A percentile compares a stretch with the other conserved stretches of the same genome.
Conservation (phyloP, 2,797 vertebrate genomes). For the Taenioides sp. region DNA sequence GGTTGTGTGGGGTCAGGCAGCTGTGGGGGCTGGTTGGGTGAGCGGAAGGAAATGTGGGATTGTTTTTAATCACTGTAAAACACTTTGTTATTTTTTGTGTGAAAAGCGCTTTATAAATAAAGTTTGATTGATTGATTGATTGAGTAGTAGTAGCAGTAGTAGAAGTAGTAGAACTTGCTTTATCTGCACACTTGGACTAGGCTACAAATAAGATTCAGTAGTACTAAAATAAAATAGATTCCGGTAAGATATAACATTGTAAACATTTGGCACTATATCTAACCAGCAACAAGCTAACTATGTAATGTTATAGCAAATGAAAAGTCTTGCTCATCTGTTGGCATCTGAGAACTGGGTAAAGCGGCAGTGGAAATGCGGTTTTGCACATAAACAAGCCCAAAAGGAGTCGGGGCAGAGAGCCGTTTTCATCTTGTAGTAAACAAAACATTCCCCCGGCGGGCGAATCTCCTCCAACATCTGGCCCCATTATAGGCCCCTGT, state of each 20-base stretch:
- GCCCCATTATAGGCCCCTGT: slow-evolving; percentile 71
- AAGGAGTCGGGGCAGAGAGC: slow-evolving; percentile 56
- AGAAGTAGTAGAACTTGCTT: no score
- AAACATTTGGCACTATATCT: slow-evolving; percentile 2
- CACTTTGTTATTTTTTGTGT: no score
- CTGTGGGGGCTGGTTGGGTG: no score
- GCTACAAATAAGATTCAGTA: no score
- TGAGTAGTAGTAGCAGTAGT: no score
- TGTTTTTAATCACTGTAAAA: no score
- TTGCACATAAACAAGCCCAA: slow-evolving; percentile 58
- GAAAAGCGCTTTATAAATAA: no score
- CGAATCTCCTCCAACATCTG: slow-evolving; percentile 76
- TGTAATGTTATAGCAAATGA: slow-evolving; percentile 15
- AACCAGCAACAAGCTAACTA: not conserved
- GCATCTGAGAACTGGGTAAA: slow-evolving; percentile 34
- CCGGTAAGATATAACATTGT: not conserved
- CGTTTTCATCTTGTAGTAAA: slow-evolving; percentile 78
- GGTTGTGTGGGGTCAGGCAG: no score
- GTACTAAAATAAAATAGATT: no score
- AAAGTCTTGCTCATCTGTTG: slow-evolving; percentile 30
- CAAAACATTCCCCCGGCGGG: slow-evolving; percentile 70
- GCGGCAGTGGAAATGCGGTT: slow-evolving; percentile 24
- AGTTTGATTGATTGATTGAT: no score
- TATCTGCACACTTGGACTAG: no score
- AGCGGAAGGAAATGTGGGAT: no score